Conservation (phyloP, 2,797 vertebrate species). For the Crocidura indochinensis region DNA sequence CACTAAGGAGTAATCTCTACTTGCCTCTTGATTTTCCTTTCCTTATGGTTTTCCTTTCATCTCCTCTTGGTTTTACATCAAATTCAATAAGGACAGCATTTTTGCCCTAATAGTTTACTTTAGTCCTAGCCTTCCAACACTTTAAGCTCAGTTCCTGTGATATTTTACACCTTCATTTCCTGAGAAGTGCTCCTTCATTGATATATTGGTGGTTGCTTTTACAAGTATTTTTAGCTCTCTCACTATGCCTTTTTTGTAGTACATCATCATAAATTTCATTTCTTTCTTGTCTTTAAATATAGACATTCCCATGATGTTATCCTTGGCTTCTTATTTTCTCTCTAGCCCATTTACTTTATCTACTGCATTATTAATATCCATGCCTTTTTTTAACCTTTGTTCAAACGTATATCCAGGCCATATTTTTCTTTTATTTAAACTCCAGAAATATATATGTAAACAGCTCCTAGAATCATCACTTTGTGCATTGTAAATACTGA, state of each 20-base stretch:
- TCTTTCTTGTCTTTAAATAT: not conserved
- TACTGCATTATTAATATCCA: not conserved
- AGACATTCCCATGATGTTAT: not conserved
- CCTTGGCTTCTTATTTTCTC: not conserved
- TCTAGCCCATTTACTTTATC: conserved; percentile 38
- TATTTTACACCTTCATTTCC: not conserved
- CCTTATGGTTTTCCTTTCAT: conserved; percentile 13
- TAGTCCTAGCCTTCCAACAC: not conserved
- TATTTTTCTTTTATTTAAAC: not conserved
- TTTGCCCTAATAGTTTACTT: not conserved
- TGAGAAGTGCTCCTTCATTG: not conserved
- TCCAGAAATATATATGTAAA: conserved; percentile 31
- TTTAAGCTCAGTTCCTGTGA: not conserved
- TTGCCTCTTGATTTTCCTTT: not conserved
- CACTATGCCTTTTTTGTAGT: not conserved
- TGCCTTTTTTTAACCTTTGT: not conserved
- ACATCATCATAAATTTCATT: not conserved
- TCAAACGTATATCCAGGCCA: not conserved
- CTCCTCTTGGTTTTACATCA: not conserved
- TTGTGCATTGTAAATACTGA: not conserved
- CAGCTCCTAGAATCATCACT: not conserved
- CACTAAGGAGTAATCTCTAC: not conserved
- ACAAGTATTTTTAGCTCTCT: conserved; percentile 29
- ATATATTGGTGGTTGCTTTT: not conserved
- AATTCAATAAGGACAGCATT: not conserved